Evolutionary conservation across 2,888 invertebrate species (phyloP), one percentile per base, ranked within the genome.

Genomic region (Cheilosia vernalis): DNA sequence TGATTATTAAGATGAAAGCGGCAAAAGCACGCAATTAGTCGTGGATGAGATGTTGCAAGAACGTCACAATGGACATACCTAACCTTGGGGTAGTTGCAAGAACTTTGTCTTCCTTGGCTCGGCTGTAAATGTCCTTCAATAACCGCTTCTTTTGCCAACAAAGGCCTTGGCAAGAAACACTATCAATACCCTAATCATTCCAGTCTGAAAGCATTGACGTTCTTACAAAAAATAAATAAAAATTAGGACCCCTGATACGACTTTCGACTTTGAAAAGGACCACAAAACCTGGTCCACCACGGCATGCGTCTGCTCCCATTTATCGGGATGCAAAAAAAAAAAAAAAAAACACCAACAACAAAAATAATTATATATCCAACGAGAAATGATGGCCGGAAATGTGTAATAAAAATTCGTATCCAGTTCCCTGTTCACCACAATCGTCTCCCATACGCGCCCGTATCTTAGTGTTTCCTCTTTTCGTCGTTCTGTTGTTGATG

Each of bases 371-470:
- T 37, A 77, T 78, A 82, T 86, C 82, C 76, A 85, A 81, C 40
- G 67, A 80, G 74, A 78, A 87, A 81, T 87, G 67, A 87, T 87
- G 87, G 81, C 87, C 87, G 87, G 87, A 88, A 88, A 87, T 87
- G 81, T 87, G 84, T 81, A 88, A 88, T 88, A 87, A 88, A 87
- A 87, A 53, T 72, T 79, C 79, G 67, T 79, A 77, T 84, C 85
- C 85, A 85, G 85, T 85, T 85, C 80, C 70, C 74, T 69, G 70
- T 77, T 77, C 56, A 84, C 74, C 79, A 79, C 79, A 80, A 72
- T 66, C 76, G 74, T 69, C 64, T 61, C 55, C 55, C 56, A 42
- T 44, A 13, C 30, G 55, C 72, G 72, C 60, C 64, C 51, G 27
- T 42, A 44, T 69, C 60, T 72, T 64, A 30, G 27, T 9, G 56